Evolutionary conservation across 2,888 invertebrate genomes (phyloP), one percentile per base, ranked within the genome.

Genomic region (Sinotaia quadrata): DNA sequence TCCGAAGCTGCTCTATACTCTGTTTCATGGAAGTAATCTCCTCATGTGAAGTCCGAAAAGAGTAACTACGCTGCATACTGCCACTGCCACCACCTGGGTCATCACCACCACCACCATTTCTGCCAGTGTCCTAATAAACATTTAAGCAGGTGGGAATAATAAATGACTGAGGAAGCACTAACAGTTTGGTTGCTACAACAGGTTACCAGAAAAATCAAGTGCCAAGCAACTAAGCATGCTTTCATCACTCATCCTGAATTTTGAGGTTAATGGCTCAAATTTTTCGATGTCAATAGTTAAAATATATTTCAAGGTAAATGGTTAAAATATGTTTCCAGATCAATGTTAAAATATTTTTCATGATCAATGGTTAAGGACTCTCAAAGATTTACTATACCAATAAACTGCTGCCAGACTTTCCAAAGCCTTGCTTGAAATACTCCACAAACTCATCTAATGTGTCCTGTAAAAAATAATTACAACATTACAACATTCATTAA

Each of bases 361-460:
- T n/a, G n/a, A n/a, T n/a, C n/a, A n/a, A n/a, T n/a, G n/a, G n/a
- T n/a, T n/a, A n/a, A n/a, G n/a, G n/a, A n/a, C n/a, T n/a, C n/a
- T n/a, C 21, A 15, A 18, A 41, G 24, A 51, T 34, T n/a, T n/a
- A n/a, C 60, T 63, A 65, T 60, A 71, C 73, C 60, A 59, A 27
- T 34, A 72, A n/a, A 36, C 27, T 24, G 12, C 44, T 10, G 10
- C 52, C 29, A 21, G 68, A 72, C n/a, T n/a, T 71, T 31, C 82
- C 82, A 75, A 81, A 81, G 65, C 78, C 76, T 51, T 73, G 67
- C 37, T 77, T 69, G 76, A 80, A 84, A 31, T 71, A 73, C 58
- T 81, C 81, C 68, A 75, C 72, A n/a, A 82, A 68, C 1, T 81
- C 78, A 72, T 84, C 83, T 12, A 84, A 71, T 44, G 82, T 75